Percentiles rank a stretch among this genome's conserved stretches.
These are phyloP conservation scores for Coturnix japonica DNA, from an alignment of 2,113 vertebrate species.

Conservation along the genomic window DNA sequence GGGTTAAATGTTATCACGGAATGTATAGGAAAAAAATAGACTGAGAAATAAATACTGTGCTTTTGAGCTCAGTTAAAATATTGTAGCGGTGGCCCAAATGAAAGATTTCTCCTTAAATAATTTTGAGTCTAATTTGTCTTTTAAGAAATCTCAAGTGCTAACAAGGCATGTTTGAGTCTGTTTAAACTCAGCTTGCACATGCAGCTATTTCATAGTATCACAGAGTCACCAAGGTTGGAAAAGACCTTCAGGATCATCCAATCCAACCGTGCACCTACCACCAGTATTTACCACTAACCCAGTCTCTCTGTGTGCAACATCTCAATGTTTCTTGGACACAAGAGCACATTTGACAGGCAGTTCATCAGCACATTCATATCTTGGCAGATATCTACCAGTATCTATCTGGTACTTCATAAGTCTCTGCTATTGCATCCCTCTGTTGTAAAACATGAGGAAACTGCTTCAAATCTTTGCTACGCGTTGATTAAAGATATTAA, in stretches of 20 bases:
- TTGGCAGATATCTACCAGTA: too few relatives aligned
- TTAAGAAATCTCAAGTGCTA: background rate
- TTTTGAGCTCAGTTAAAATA: constrained; percentile 22
- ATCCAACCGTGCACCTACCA: too few relatives aligned
- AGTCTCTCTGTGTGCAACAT: too few relatives aligned
- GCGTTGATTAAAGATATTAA: background rate
- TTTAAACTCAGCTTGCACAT: background rate
- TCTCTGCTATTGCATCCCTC: background rate
- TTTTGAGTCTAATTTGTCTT: background rate
- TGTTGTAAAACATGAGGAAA: background rate
- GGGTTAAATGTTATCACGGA: constrained; percentile 52
- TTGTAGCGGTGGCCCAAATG: constrained; percentile 5
- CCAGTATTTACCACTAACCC: too few relatives aligned
- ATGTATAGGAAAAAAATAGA: background rate
- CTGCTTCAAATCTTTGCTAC: background rate
- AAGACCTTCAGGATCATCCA: too few relatives aligned
- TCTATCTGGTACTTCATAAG: background rate
- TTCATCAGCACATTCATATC: background rate
- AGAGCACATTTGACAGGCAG: background rate
- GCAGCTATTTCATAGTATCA: background rate
- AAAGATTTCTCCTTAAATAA: constrained; percentile 33
- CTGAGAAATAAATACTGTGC: background rate
- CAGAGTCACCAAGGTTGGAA: too few relatives aligned
- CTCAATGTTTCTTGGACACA: too few relatives aligned
- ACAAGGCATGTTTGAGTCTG: background rate